These are phyloP conservation scores for Heterocephalus glaber DNA, from an alignment of 2,113 vertebrate species.

Conservation along the genomic window DNA sequence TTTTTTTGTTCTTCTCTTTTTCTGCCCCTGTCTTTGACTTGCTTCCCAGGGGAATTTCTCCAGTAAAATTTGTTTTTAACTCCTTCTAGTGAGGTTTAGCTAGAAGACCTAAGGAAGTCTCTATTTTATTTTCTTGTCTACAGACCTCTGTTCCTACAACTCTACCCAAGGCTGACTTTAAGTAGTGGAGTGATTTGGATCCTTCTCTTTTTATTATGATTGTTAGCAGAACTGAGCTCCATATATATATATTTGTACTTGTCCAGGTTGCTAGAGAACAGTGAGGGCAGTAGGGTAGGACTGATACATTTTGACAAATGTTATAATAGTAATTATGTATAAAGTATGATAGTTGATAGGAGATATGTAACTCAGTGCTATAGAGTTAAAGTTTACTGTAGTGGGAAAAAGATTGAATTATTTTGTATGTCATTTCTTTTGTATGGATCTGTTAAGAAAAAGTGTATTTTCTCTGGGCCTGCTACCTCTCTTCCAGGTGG, in stretches of 20 bases:
- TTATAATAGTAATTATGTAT: not conserved
- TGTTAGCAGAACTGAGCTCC: not conserved
- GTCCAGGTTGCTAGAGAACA: not conserved
- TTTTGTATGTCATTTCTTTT: not conserved
- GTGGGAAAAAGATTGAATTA: not conserved
- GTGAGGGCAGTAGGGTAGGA: not conserved
- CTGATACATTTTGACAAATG: not conserved
- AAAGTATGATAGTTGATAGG: not conserved
- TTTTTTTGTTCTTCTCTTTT: not conserved
- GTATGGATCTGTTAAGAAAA: not conserved
- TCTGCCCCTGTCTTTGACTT: not conserved
- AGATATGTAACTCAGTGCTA: not conserved
- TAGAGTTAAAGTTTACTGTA: not conserved
- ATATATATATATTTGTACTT: no score
- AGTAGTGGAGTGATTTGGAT: not conserved
- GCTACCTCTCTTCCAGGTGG: not conserved
- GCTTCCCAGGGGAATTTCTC: not conserved
- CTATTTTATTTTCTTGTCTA: not conserved
- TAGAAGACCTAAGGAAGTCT: not conserved
- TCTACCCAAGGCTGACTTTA: not conserved
- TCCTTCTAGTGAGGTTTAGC: not conserved
- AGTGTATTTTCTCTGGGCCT: not conserved
- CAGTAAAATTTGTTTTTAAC: not conserved
- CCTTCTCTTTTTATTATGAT: not conserved
- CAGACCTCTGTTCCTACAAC: no score